Evolutionary conservation across 2,888 invertebrate species (phyloP), one percentile per base, ranked within the genome.

Genomic region (Pristionchus mayeri): DNA sequence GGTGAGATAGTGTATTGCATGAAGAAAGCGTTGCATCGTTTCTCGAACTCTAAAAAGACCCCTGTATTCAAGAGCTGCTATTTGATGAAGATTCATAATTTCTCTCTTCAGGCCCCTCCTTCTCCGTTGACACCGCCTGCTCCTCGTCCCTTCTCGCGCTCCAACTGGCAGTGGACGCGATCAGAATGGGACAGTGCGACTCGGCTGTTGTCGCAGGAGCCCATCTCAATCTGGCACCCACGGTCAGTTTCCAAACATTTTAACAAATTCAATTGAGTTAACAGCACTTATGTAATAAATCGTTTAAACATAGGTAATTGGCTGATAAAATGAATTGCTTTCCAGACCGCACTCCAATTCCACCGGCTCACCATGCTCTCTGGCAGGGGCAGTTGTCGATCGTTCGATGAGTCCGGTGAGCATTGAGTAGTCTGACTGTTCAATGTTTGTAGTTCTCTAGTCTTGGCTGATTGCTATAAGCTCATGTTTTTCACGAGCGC

Each of bases 71-170:
- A n/a, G n/a, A n/a, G n/a, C n/a, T n/a, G n/a, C n/a, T n/a, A n/a
- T n/a, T 95, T 95, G 85, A 71, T 21, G 50, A 79, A 27, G 27
- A 44, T 60, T 3, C 37, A 6, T 40, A 7, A 9, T 0, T n/a
- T 34, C 3, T 3, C 52, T 27, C 0, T 84, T 4, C 84, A 86
- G 95, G 98, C 2, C 98, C 98, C 13, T 98, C 97, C 93, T 98
- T 96, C 94, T 96, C 97, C 50, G 94, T 98, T 78, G 98, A 99
- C 94, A 98, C 98, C 2, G 98, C 98, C 16, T 99, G 98, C 94
- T 98, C 98, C 0, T 98, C 98, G 91, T 96, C 97, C 88, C 94
- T 98, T 93, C 95, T 96, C 93, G 98, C 97, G 27, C 88, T 92
- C 78, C 92, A 92, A 86, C 87, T 93, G 84, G 93, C 93, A 81